A percentile compares a stretch with the other conserved stretches of the same genome.
phyloP scores from a whole-genome alignment of 2,113 vertebrate genomes.

The Crotalus horridus region DNA sequence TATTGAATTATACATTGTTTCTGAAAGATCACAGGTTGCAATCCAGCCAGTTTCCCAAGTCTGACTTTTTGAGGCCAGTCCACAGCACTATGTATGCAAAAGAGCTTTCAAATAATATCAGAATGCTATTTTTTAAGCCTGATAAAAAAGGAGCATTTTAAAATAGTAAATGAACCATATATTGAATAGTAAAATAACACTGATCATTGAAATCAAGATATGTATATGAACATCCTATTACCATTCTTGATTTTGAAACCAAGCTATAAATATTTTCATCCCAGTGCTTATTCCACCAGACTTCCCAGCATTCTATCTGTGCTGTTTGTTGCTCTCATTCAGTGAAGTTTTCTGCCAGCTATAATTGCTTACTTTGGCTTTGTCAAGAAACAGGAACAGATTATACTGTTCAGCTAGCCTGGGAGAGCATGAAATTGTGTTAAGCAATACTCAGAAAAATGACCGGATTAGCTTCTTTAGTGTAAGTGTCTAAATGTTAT shows the following conservation, averaged over 20 bases:
- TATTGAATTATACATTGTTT: not conserved
- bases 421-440: slow-evolving; percentile 59
- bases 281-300: accelerated
- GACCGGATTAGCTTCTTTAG: slow-evolving; percentile 63
- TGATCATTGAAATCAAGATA: accelerated
- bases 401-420: slow-evolving; percentile 44
- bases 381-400: slow-evolving; percentile 23
- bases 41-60: not conserved
- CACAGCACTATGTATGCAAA: not conserved
- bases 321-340: not conserved
- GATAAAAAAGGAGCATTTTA: not conserved
- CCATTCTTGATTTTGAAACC: not conserved
- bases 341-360: not conserved
- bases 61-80: not conserved
- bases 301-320: not conserved
- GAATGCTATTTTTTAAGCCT: not conserved
- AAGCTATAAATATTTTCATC: accelerated
- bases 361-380: slow-evolving; percentile 26
- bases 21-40: not conserved
- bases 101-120: not conserved
- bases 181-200: not conserved
- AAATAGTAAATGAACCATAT: not conserved
- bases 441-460: slow-evolving; percentile 51
- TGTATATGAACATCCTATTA: accelerated
- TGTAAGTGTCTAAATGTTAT: slow-evolving; percentile 52